These are phyloP conservation scores for Phymorhynchus buccinoides DNA, from an alignment of 1,140 invertebrate genomes.

Conservation along the genomic window DNA sequence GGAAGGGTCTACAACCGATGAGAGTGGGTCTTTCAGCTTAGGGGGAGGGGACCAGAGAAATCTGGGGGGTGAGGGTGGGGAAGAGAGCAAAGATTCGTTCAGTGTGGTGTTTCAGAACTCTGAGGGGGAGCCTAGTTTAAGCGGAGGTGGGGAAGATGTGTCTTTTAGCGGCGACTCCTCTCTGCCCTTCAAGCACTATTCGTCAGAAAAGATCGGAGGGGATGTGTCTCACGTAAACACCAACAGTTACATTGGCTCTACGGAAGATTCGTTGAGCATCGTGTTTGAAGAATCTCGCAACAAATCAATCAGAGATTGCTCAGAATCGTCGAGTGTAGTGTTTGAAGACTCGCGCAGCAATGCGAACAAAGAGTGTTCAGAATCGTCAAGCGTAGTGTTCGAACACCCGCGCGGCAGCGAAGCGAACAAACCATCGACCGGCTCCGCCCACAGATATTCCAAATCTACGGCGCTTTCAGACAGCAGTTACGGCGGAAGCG, in stretches of 20 bases:
- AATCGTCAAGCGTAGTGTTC: constrained; percentile 77
- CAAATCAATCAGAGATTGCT: constrained; percentile 49
- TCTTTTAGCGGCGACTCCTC: neutral
- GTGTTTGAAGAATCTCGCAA: constrained; percentile 75
- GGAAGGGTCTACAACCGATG: constrained; percentile 48
- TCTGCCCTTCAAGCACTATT: neutral
- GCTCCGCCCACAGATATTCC: neutral
- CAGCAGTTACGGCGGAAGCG: constrained; percentile 21
- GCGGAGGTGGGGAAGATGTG: neutral
- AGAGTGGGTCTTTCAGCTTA: constrained; percentile 61
- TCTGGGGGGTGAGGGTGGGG: neutral
- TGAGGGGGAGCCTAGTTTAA: neutral
- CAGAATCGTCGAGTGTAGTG: constrained; percentile 75
- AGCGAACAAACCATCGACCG: constrained; percentile 45
- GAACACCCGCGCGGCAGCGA: constrained; percentile 67
- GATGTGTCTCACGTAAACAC: neutral
- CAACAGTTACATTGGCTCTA: neutral
- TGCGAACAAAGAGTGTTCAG: constrained; percentile 43
- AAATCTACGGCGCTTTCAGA: neutral
- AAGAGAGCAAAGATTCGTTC: constrained; percentile 34
- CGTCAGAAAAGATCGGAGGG: neutral
- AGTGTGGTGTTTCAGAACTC: constrained; percentile 40
- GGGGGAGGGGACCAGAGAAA: constrained; percentile 44
- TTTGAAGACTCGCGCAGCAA: constrained; percentile 74
- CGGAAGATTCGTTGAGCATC: constrained; percentile 73